These are phyloP conservation scores for Aromia moschata DNA, from an alignment of 2,888 invertebrate species.

Conservation along the genomic window DNA sequence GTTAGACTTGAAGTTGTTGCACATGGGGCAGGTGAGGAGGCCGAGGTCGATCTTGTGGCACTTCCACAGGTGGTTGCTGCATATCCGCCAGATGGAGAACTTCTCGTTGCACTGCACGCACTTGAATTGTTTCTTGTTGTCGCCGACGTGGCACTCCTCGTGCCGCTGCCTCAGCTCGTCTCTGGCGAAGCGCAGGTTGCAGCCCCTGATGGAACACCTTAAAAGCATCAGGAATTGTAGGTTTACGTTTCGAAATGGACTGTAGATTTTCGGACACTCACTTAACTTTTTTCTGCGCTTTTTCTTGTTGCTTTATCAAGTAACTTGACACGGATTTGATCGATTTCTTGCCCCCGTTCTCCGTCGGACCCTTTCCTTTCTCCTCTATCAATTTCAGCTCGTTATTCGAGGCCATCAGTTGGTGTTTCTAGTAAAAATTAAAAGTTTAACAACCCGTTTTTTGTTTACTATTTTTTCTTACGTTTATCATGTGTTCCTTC, in stretches of 20 bases:
- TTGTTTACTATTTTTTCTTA: slow-evolving; percentile 13
- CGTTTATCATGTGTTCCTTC: slow-evolving; percentile 66
- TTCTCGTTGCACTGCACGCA: slow-evolving; percentile 66
- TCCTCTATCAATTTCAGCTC: slow-evolving; percentile 7
- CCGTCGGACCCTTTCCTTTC: neutral
- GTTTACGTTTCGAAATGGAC: too few species aligned
- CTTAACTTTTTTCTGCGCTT: slow-evolving; percentile 51
- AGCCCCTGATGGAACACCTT: slow-evolving; percentile 67
- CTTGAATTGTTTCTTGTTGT: slow-evolving; percentile 61
- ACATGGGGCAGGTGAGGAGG: slow-evolving; percentile 68
- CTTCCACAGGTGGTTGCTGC: slow-evolving; percentile 76
- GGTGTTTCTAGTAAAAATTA: slow-evolving; percentile 20
- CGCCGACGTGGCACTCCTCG: slow-evolving; percentile 65
- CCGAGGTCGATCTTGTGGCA: slow-evolving; percentile 71
- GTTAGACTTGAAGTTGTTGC: slow-evolving; percentile 67
- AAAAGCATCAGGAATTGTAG: neutral
- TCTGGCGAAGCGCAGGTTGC: slow-evolving; percentile 66
- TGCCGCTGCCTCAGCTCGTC: slow-evolving; percentile 63
- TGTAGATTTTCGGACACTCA: too few species aligned
- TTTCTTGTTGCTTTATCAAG: slow-evolving; percentile 51
- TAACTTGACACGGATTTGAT: slow-evolving; percentile 23
- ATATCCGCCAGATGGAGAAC: slow-evolving; percentile 71
- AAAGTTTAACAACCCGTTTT: neutral
- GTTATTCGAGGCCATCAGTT: slow-evolving; percentile 2
- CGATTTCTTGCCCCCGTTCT: slow-evolving; percentile 7